Evolutionary conservation across 1,140 invertebrate species (phyloP).

Genomic region (Agrypnia vestita): DNA sequence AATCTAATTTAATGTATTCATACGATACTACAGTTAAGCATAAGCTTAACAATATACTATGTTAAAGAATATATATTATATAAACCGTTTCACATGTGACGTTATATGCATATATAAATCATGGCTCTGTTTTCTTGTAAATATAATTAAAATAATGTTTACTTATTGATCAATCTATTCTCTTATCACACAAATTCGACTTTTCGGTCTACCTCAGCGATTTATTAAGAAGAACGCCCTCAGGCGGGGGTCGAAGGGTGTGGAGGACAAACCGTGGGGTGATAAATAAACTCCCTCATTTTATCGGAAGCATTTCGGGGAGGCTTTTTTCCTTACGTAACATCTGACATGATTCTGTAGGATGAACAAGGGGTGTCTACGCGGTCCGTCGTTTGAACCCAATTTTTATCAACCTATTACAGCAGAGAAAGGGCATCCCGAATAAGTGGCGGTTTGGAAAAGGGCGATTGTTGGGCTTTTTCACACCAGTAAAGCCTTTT

Average conservation of each 20-base stretch:
- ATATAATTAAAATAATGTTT: too few relatives aligned
- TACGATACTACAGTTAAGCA: too few relatives aligned
- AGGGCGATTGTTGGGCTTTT: conserved; percentile 13
- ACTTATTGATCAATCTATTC: too few relatives aligned
- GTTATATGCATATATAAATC: too few relatives aligned
- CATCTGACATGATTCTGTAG: conserved; percentile 7
- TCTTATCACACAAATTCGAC: too few relatives aligned
- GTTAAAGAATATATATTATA: too few relatives aligned
- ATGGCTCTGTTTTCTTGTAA: too few relatives aligned
- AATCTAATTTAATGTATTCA: too few relatives aligned
- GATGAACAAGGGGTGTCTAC: background rate
- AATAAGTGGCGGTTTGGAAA: conserved; percentile 10
- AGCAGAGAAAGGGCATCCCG: conserved; percentile 1
- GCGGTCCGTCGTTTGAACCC: conserved; percentile 15
- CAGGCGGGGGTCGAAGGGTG: background rate
- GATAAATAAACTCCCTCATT: conserved; percentile 34
- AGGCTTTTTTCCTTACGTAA: conserved; percentile 20
- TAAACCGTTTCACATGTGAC: too few relatives aligned
- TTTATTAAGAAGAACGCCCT: too few relatives aligned
- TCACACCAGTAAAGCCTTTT: conserved; percentile 13
- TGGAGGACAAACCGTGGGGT: background rate
- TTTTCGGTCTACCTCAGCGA: too few relatives aligned
- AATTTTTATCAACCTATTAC: conserved; percentile 34
- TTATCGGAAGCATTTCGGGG: conserved; percentile 9
- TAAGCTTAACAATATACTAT: too few relatives aligned